Evolutionary conservation across 2,113 vertebrate genomes (phyloP).

Genomic region (Columba janthina): DNA sequence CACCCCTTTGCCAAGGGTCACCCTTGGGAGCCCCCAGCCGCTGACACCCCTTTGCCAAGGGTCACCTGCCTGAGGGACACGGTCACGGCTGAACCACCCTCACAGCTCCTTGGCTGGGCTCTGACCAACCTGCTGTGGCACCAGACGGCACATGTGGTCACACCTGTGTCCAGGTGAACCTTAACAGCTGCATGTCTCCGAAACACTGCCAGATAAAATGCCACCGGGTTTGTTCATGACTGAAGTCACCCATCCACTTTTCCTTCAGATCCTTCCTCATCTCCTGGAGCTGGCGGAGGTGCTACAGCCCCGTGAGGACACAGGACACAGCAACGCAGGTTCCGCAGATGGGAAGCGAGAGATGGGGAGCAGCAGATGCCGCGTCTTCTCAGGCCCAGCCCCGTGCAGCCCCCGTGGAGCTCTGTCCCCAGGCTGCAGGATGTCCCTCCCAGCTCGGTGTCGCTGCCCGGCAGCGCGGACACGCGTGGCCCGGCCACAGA

Average conservation of each 20-base stretch:
- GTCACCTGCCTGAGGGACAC: neutral
- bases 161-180: accelerated
- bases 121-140: neutral
- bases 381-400: accelerated
- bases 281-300: neutral
- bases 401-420: accelerated
- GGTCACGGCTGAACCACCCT: too few species aligned
- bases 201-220: accelerated
- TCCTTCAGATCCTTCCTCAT: neutral
- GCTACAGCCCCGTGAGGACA: accelerated
- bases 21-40: too few species aligned
- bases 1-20: too few species aligned
- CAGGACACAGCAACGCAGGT: accelerated
- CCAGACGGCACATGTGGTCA: neutral
- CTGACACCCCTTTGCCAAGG: too few species aligned
- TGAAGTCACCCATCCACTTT: neutral
- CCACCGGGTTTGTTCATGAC: neutral
- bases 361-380: neutral
- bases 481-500: too few species aligned
- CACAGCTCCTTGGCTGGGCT: neutral
- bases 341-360: too few species aligned
- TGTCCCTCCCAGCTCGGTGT: neutral
- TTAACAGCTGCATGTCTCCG: accelerated
- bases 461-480: too few species aligned
- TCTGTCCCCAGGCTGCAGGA: accelerated